Base-by-base conservation (phyloP, 2,888 invertebrate species). In the Stenchaetothrips biformis region DNA sequence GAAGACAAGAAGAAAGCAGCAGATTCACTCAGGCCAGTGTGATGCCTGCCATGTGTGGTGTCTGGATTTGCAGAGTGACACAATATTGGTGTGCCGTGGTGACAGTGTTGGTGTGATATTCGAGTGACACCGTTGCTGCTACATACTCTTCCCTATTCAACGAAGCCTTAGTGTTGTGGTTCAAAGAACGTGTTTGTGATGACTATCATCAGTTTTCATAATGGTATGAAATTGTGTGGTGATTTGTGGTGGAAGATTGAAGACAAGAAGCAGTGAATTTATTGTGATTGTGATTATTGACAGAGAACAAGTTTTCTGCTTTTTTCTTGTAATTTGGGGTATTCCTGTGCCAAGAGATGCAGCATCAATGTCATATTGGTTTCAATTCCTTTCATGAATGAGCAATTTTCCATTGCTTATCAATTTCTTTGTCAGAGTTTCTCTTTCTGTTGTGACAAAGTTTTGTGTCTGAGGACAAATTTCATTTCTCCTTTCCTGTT, bases 151-250 rank as follows among this genome's bases (percentile, higher is more conserved):
- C 53, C 6, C 8, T 53, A 13, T 13, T 11, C 16, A 37, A 79
- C 79, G 59, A 88, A 89, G 88, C 86, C 87, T 87, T 85, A 87
- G 88, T 87, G 87, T 87, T 82, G 82, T 81, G 89, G 88, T 89
- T 88, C 89, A 88, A 89, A 88, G 89, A 88, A 89, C 88, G 89
- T 89, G 87, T 87, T 89, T 89, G 89, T 89, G 89, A 89, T 89
- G 85, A 89, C 89, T 86, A 89, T 74, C 11, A 74, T 74, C 21
- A 74, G 67, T 25, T 74, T 74, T 21, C 67, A 74, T 25, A 74
- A 74, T 74, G 67, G 67, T 74, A 74, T n/a, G 67, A 53, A 53
- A 53, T 4, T 53, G 88, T 89, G 89, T 86, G 88, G 89, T 89
- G 89, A 89, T 89, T 89, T 88, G 59, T 59, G 59, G 59, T 18